Evolutionary conservation across 2,797 vertebrate species (phyloP), one percentile per base, ranked within the genome.

Genomic region (Champsocephalus gunnari): DNA sequence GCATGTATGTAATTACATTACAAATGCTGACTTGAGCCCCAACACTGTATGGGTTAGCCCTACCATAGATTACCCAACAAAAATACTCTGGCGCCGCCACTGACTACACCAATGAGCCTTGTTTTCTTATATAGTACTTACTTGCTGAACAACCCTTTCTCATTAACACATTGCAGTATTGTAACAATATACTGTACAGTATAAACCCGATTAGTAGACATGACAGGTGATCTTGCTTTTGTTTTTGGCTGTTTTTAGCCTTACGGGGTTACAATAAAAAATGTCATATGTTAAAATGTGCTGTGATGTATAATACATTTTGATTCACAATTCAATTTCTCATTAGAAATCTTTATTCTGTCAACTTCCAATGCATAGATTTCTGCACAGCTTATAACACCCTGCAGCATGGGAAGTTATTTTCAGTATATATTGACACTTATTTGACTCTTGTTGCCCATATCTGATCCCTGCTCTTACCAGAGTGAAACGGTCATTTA

Each of bases 381-480:
- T 48, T 61, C 28, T 71, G 12, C 56, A 32, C 10, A 13, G 43
- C 16, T 24, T 54, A 34, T 38, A 34, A 13, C 12, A 44, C 53
- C 14, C 34, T 41, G 24, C 24, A 59, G 28, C 17, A 38, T 13
- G 59, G 34, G 9, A 11, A 62, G 14, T 59, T 1, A 44, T 68
- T 66, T 66, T 75, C n/a, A 53, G 32, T 55, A 28, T 32, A 44
- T 70, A 47, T 62, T 70, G 32, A 79, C 55, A 41, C 9, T 28
- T 56, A 58, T 58, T 38, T 3, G 28, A 65, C 48, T 81, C 3
- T 48, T 70, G 48, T 48, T 68, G 32, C 60, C 66, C 50, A 63
- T 68, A 32, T 32, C 19, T 69, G 64, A 71, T 28, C 61, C 13
- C 28, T 65, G 54, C 50, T 43, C 45, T 71, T 53, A 17, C 47